Evolutionary conservation across 2,797 vertebrate species (phyloP).

Genomic region (Acipenser ruthenus): DNA sequence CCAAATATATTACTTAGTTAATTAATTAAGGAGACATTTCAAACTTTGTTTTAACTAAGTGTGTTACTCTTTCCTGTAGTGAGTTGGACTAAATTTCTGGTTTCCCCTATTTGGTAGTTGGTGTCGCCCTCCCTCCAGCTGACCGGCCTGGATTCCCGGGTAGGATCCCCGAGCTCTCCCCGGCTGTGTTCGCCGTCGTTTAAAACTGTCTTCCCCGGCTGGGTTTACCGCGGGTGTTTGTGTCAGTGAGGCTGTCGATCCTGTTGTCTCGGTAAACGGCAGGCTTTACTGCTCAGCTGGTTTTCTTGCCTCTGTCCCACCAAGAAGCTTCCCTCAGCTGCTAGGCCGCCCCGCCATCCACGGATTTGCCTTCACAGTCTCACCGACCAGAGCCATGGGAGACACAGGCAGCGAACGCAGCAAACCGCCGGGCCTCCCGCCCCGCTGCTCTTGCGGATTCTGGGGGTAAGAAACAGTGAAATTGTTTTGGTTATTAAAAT

Average conservation of each 20-base stretch:
- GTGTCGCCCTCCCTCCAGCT: conserved; percentile 61
- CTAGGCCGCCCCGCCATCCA: conserved; percentile 7
- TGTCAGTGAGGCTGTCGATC: background rate
- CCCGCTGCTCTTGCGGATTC: conserved; percentile 64
- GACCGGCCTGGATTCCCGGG: conserved; percentile 67
- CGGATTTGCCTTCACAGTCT: conserved; percentile 21
- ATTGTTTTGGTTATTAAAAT: too few species aligned
- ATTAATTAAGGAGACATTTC: too few species aligned
- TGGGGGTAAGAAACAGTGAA: conserved; percentile 52
- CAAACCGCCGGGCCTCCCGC: conserved; percentile 59
- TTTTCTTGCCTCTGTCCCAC: conserved; percentile 24
- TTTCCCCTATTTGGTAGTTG: conserved; percentile 29
- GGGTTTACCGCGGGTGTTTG: background rate
- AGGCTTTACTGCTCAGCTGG: conserved; percentile 10
- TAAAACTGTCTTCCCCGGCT: background rate
- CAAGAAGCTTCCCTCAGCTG: conserved; percentile 17
- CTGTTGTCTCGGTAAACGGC: background rate
- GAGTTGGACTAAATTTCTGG: conserved; percentile 1
- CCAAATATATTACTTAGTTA: too few species aligned
- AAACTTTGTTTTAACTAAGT: too few species aligned
- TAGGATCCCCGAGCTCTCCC: conserved; percentile 41
- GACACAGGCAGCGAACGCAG: conserved; percentile 65
- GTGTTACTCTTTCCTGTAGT: background rate
- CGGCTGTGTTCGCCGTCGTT: conserved; percentile 20
- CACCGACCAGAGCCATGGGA: conserved; percentile 45